Percentiles rank a stretch among this genome's conserved stretches.
Evolutionary conservation across 37 sponge, comb jelly and placozoan species (phyloP).

Genomic region (Agelas oroides): DNA sequence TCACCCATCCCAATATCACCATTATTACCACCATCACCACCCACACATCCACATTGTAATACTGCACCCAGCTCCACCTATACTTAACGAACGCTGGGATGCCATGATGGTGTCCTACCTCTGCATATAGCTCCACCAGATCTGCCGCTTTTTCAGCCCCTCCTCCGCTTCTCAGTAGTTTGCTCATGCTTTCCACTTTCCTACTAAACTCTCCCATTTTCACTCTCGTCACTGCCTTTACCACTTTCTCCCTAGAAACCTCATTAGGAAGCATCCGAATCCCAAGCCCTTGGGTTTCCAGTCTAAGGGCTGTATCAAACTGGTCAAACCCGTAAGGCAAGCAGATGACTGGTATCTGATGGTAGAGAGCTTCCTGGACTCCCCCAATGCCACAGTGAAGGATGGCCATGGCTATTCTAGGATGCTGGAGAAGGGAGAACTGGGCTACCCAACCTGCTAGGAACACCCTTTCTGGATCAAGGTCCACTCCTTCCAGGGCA

Average conservation of each 20-base stretch:
- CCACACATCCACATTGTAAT: background rate
- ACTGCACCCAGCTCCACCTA: no score
- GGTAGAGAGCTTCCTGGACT: slow-evolving; percentile 26
- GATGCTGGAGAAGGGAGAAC: slow-evolving; percentile 15
- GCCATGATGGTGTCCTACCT: no score
- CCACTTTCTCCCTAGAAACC: background rate
- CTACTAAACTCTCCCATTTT: background rate
- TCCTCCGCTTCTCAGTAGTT: background rate
- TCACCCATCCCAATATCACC: background rate
- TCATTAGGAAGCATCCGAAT: background rate
- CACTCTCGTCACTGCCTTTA: background rate
- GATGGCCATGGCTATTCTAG: slow-evolving; percentile 11
- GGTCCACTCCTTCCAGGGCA: background rate
- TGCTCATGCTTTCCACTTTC: background rate
- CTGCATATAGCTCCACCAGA: no score
- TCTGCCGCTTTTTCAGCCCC: no score
- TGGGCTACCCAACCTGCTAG: slow-evolving; percentile 36
- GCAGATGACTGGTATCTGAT: slow-evolving; percentile 33
- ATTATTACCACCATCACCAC: background rate
- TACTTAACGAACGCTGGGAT: no score
- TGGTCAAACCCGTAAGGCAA: slow-evolving; percentile 18
- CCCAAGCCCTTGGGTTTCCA: background rate
- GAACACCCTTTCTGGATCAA: background rate
- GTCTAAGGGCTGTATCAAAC: background rate
- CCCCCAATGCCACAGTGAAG: slow-evolving; percentile 45